Conservation (phyloP, 2,797 vertebrate genomes). For the Macropodus opercularis region DNA sequence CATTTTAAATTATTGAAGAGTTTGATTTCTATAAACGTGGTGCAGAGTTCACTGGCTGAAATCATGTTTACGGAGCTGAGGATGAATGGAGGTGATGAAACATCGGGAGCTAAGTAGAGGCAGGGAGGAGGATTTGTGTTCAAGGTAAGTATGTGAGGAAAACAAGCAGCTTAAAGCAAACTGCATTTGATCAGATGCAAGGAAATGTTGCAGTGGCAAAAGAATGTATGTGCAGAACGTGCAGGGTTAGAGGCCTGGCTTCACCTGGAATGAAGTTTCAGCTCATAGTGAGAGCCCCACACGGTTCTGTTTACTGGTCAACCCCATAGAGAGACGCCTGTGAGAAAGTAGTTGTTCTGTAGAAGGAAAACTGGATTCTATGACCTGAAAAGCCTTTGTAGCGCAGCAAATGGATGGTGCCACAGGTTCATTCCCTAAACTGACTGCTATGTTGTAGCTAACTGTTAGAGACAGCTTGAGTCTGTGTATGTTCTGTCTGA, state of each 20-base stretch:
- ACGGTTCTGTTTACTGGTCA: slow-evolving; percentile 66
- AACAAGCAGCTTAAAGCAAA: neutral
- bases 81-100: slow-evolving; percentile 53
- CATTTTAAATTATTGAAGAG: slow-evolving; percentile 78
- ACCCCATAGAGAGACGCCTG: slow-evolving; percentile 42
- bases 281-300: slow-evolving; percentile 73
- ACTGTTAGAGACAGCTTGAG: slow-evolving; percentile 42
- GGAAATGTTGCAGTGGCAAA: slow-evolving; percentile 6
- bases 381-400: slow-evolving; percentile 50
- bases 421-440: slow-evolving; percentile 54
- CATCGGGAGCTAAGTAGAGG: slow-evolving; percentile 20
- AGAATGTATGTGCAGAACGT: slow-evolving; percentile 41
- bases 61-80: slow-evolving; percentile 77
- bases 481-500: slow-evolving; percentile 26
- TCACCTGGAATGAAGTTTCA: slow-evolving; percentile 76
- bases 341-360: slow-evolving; percentile 35
- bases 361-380: slow-evolving; percentile 42
- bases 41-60: slow-evolving; percentile 80
- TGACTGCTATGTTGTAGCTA: slow-evolving; percentile 39
- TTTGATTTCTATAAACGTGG: slow-evolving; percentile 77
- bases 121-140: slow-evolving; percentile 14
- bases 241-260: slow-evolving; percentile 49
- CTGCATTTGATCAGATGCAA: slow-evolving; percentile 9
- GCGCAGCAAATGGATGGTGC: slow-evolving; percentile 42
- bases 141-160: slow-evolving; percentile 7